phyloP scores from a whole-genome alignment of 2,113 vertebrate genomes.

The Tringa solitaria region DNA sequence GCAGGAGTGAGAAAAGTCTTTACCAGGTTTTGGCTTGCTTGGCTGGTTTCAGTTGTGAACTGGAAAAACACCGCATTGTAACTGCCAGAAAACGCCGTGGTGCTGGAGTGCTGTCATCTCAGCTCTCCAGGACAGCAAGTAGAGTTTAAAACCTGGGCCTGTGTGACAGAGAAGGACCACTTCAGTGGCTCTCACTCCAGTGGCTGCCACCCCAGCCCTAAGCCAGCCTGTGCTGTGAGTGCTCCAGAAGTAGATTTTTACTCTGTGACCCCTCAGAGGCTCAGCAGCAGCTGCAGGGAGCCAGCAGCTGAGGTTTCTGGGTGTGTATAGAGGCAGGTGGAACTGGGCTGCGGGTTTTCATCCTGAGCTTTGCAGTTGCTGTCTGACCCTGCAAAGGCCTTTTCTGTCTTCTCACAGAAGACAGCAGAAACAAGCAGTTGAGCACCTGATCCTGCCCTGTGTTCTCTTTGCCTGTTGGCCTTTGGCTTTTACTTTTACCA shows the following conservation, averaged over 20 bases:
- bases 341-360: not conserved
- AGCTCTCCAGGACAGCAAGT: not conserved
- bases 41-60: not conserved
- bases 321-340: not conserved
- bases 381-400: not conserved
- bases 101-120: not conserved
- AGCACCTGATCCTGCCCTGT: not conserved
- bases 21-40: not conserved
- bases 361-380: constrained; percentile 7
- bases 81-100: not conserved
- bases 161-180: not conserved
- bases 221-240: not conserved
- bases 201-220: not conserved
- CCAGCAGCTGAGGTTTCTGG: constrained; percentile 23
- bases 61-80: not conserved
- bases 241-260: not conserved
- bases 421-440: not conserved
- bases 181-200: not conserved
- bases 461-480: not conserved
- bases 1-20: not conserved
- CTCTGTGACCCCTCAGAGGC: not conserved
- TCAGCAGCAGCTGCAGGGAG: constrained; percentile 4
- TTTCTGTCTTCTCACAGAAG: not conserved
- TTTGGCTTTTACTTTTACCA: not conserved
- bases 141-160: not conserved